A percentile compares a stretch with the other conserved stretches of the same genome.
phyloP scores from a whole-genome alignment of 2,113 vertebrate genomes.

The Menidia beryllina region DNA sequence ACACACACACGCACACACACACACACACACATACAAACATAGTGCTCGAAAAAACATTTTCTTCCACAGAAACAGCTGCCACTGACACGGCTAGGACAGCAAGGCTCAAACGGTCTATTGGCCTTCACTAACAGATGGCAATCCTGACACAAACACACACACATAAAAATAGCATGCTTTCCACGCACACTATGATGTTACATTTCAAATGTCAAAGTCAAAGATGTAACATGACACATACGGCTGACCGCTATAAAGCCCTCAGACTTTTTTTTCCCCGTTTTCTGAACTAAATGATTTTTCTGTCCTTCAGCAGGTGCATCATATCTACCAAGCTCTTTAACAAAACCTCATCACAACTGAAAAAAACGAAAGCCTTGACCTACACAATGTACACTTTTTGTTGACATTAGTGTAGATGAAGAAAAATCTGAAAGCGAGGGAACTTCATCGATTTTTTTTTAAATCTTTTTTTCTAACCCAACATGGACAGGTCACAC shows the following conservation, averaged over 20 bases:
- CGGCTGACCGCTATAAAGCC: neutral
- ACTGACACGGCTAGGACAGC: constrained; percentile 68
- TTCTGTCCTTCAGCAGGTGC: constrained; percentile 3
- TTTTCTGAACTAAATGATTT: constrained; percentile 38
- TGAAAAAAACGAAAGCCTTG: constrained; percentile 4
- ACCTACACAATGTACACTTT: constrained; percentile 25
- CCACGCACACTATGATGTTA: constrained; percentile 4
- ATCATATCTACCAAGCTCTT: constrained; percentile 21
- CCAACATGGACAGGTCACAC: constrained; percentile 22
- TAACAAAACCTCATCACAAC: constrained; percentile 21
- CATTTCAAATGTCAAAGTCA: neutral
- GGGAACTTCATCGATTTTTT: constrained; percentile 48
- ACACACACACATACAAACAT: constrained; percentile 49
- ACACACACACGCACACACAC: constrained; percentile 49
- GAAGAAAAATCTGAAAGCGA: constrained; percentile 19
- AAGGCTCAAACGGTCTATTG: constrained; percentile 58
- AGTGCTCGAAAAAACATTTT: constrained; percentile 3
- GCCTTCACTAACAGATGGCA: constrained; percentile 77
- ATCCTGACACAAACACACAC: constrained; percentile 25
- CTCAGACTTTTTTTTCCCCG: constrained; percentile 28
- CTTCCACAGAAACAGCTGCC: constrained; percentile 68
- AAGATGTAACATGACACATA: constrained; percentile 3
- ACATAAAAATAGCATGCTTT: constrained; percentile 16
- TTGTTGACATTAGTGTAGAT: constrained; percentile 27
- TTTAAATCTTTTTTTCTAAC: constrained; percentile 44